Evolutionary conservation across 2,888 invertebrate genomes (phyloP).

Genomic region (Macrophya alboannulata): DNA sequence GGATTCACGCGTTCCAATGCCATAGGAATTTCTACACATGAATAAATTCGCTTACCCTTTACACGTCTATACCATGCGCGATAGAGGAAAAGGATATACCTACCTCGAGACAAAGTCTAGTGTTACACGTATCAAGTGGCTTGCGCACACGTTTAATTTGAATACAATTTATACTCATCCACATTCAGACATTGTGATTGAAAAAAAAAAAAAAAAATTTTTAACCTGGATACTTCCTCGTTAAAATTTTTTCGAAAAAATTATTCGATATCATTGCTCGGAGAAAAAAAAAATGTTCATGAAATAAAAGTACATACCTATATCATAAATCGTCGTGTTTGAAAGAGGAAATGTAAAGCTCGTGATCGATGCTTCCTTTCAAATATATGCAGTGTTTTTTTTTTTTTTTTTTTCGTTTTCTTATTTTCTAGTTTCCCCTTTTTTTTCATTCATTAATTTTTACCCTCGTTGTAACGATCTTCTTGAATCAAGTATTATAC

Average conservation of each 20-base stretch:
- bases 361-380: neutral
- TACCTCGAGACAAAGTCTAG: neutral
- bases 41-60: neutral
- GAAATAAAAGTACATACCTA: neutral
- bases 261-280: neutral
- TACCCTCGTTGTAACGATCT: neutral
- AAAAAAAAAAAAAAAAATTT: neutral
- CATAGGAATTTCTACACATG: conserved; percentile 23
- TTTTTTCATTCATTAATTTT: neutral
- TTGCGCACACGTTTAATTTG: neutral
- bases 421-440: neutral
- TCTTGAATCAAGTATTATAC: neutral
- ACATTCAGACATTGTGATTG: neutral
- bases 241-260: neutral
- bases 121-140: neutral
- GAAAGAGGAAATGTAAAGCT: neutral
- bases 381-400: neutral
- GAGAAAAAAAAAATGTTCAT: neutral
- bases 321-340: neutral
- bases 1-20: conserved; percentile 20
- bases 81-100: neutral
- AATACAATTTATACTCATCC: neutral
- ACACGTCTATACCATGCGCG: neutral
- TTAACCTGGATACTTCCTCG: neutral
- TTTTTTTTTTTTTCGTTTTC: neutral